Evolutionary conservation across 2,797 vertebrate genomes (phyloP), one percentile per base, ranked within the genome.

Genomic region (Morelia viridis): DNA sequence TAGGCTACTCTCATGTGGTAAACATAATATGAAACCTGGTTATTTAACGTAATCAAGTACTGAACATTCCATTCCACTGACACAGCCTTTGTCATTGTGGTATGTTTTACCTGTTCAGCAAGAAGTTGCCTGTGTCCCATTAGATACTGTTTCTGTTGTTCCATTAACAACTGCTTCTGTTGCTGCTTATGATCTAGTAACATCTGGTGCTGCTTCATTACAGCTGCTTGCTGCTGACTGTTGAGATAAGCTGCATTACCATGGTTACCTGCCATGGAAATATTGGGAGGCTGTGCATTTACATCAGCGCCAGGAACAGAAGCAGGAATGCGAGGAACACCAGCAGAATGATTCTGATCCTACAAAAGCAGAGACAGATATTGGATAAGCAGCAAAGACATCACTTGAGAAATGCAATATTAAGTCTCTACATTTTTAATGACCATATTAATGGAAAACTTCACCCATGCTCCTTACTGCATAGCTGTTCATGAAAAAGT

Each of bases 71-170:
- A 85, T 88, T 12, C 41, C 58, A 92, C 17, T 46, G 92, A 85
- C 94, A 41, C 28, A 93, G 88, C 10, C 28, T 91, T 89, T 86
- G 11, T 89, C 46, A 90, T 46, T 31, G 62, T 60, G 12, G 41
- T n/a, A 28, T 3, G 10, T 15, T 92, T 94, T 94, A 99, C 99
- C 99, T 99, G 99, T 91, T 99, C 99, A 0, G 97, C 99, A 96
- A 99, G 96, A 28, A 99, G 97, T 93, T 98, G 98, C 91, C 98
- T 98, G 92, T 98, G 98, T 87, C 97, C 98, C 95, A 98, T 96
- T 1, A 99, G 95, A 96, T 98, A 98, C 53, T 98, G 97, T 93
- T 97, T 97, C 94, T 98, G 97, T 22, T 98, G 97, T 80, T 98
- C 97, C 94, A 97, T 96, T 97, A 97, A 80, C 87, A 98, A 98